A percentile compares a stretch with the other conserved stretches of the same genome.
phyloP scores from a whole-genome alignment of 2,113 vertebrate genomes.

The Meriones unguiculatus region DNA sequence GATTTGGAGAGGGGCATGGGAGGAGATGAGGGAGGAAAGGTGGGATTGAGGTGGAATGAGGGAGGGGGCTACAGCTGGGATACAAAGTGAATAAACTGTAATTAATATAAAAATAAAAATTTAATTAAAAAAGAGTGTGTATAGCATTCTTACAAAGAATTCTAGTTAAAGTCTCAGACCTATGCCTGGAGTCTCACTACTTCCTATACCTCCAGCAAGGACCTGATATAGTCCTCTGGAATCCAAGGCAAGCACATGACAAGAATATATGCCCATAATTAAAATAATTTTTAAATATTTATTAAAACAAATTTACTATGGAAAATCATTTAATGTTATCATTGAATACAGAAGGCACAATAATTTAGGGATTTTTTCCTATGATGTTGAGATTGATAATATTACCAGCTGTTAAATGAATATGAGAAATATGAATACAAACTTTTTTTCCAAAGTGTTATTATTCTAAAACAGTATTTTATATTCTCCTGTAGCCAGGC shows the following conservation, averaged over 20 bases:
- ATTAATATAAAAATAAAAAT: no score
- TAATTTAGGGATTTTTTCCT: background rate
- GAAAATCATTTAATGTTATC: background rate
- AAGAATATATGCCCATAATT: background rate
- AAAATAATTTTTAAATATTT: background rate
- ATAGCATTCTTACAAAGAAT: background rate
- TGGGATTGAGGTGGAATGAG: no score
- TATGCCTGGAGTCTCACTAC: background rate
- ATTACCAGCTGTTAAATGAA: background rate
- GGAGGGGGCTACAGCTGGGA: no score
- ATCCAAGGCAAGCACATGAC: background rate
- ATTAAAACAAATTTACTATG: background rate
- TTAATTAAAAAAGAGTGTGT: no score
- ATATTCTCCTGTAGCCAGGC: background rate
- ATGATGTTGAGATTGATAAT: background rate
- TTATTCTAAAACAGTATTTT: background rate
- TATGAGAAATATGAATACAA: background rate
- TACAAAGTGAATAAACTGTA: no score
- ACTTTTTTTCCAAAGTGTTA: background rate
- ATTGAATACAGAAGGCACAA: background rate
- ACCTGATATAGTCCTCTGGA: background rate
- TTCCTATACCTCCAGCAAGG: background rate
- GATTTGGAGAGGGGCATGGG: no score
- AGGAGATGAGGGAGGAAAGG: no score
- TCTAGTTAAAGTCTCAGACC: background rate